Percentiles rank a stretch among this genome's conserved stretches.
Evolutionary conservation across 37 sponge, comb jelly and placozoan species (phyloP).

Genomic region (Amphimedon queenslandica): DNA sequence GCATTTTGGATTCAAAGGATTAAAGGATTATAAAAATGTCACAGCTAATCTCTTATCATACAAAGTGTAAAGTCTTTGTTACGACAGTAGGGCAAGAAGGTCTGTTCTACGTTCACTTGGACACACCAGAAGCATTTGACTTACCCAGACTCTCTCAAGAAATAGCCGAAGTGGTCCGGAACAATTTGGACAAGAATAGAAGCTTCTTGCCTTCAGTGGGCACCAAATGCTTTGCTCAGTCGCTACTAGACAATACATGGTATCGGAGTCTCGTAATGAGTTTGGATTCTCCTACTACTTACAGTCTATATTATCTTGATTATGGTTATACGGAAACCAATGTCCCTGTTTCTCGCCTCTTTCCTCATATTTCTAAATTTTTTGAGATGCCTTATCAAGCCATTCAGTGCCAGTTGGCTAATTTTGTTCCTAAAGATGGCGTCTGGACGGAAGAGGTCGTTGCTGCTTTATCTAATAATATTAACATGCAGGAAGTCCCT

Average conservation of each 20-base stretch:
- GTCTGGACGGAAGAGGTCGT: background rate
- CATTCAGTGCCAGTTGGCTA: slow-evolving; percentile 34
- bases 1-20: too few relatives aligned
- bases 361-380: background rate
- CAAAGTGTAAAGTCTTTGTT: slow-evolving; percentile 2
- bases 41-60: background rate
- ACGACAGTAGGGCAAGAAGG: slow-evolving; percentile 21
- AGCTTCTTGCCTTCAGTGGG: slow-evolving; percentile 2
- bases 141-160: slow-evolving; percentile 24
- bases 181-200: background rate
- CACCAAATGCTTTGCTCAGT: slow-evolving; percentile 38
- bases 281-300: background rate
- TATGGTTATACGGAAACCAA: slow-evolving; percentile 68
- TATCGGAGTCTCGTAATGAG: slow-evolving; percentile 34
- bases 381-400: slow-evolving; percentile 46
- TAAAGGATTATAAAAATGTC: too few relatives aligned
- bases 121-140: slow-evolving; percentile 57
- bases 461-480: background rate
- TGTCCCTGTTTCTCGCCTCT: slow-evolving; percentile 6
- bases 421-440: slow-evolving; percentile 29
- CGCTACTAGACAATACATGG: slow-evolving; percentile 30
- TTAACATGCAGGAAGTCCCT: slow-evolving; percentile 36
- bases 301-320: slow-evolving; percentile 54
- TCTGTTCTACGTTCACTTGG: slow-evolving; percentile 53
- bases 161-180: slow-evolving; percentile 8